Base-by-base conservation (phyloP, 1,140 invertebrate species). In the Lerema accius region DNA sequence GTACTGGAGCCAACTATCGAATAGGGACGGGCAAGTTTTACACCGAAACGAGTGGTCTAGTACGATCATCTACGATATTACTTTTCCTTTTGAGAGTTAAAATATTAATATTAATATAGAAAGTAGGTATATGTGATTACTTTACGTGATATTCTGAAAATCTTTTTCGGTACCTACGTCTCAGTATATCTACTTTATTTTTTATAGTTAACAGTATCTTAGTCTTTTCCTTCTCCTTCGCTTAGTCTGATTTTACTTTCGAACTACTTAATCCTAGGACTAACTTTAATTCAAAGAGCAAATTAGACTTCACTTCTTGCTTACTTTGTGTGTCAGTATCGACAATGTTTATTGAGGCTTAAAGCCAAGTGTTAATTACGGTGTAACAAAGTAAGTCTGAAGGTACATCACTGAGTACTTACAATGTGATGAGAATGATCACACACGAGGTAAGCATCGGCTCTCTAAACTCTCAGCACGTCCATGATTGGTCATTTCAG, bases 401-500 rank as follows among this genome's bases (percentile, higher is more conserved):
- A 23, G 19, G 19, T 23, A 5, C 19, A 13, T 49, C 28, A 11
- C 16, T 10, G 11, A 40, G 35, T 9, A 56, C 13, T 48, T 39
- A 69, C 73, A 65, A 63, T 76, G 65, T 73, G 59, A 71, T 67
- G 66, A 56, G 58, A 62, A 55, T 65, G 62, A 51, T 56, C 51
- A 56, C 51, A 53, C 39, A 65, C 39, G 17, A 67, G 64, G 75
- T 80, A 75, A 76, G 76, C 75, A 77, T 68, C 13, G 65, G 49
- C 58, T 60, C 69, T 82, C 73, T 39, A 71, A 43, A 85, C 56
- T 61, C 76, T 26, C 49, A 39, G 62, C 86, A 89, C 84, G 86
- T 86, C 63, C 69, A 63, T 81, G 76, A 88, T 85, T 86, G 82
- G 82, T 86, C 81, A 89, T 86, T 86, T 82, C 82, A 84, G 78